These are phyloP conservation scores for Serranochromis macrocephalus DNA, from an alignment of 2,113 vertebrate species.

Conservation along the genomic window DNA sequence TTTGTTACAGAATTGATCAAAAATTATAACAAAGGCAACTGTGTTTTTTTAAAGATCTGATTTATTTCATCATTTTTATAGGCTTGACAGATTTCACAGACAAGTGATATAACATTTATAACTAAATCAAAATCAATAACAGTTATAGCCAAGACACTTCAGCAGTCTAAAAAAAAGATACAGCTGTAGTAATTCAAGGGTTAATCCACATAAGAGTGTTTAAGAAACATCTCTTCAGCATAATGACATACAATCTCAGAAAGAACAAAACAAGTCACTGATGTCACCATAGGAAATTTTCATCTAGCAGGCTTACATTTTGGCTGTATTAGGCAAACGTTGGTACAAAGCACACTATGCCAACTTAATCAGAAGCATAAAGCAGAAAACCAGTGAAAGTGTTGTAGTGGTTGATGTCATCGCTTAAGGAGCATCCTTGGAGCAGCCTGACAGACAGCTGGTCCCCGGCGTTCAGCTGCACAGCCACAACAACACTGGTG, in stretches of 20 bases:
- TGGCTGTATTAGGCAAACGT: not conserved
- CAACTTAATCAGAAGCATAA: conserved; percentile 20
- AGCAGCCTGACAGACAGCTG: conserved; percentile 41
- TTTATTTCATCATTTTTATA: conserved; percentile 22
- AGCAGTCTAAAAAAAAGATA: not conserved
- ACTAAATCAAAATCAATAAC: not conserved
- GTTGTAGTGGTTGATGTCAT: conserved; percentile 56
- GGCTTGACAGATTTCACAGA: not conserved
- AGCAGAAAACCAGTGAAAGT: conserved; percentile 70
- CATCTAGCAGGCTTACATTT: not conserved
- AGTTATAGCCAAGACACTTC: not conserved
- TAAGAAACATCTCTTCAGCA: not conserved
- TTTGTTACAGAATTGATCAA: not conserved
- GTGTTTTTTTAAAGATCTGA: not conserved
- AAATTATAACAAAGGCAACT: not conserved
- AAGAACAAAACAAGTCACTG: not conserved
- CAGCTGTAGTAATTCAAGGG: not conserved
- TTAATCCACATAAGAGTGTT: not conserved
- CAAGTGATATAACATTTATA: not conserved
- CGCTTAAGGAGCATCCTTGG: conserved; percentile 40
- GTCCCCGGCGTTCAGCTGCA: conserved; percentile 44
- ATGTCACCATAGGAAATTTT: not conserved
- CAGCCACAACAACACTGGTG: conserved; percentile 3
- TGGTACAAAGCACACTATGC: not conserved
- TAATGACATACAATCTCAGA: not conserved